These are phyloP conservation scores for Yoshiicerus persimilis DNA, from an alignment of 1,140 invertebrate genomes.

Conservation along the genomic window DNA sequence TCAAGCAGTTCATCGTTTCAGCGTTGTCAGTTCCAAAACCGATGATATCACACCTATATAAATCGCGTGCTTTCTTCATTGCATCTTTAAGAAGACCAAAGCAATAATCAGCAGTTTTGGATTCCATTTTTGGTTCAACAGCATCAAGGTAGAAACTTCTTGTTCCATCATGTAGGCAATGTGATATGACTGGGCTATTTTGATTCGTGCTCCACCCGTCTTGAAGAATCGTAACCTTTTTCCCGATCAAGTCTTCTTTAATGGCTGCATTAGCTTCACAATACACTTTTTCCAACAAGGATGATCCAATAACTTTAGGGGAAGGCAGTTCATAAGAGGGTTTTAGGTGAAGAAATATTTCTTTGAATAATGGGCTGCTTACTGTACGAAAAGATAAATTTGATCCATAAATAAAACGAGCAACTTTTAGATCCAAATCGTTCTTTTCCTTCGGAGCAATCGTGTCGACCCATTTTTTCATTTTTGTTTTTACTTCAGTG, in stretches of 20 bases:
- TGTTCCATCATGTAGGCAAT: background rate
- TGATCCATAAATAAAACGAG: no score
- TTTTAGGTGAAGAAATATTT: no score
- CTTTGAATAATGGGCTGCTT: no score
- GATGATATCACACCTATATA: background rate
- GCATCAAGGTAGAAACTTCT: background rate
- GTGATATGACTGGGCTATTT: background rate
- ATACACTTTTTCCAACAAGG: background rate
- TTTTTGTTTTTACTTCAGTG: no score
- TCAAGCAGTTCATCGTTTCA: background rate
- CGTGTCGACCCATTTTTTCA: no score
- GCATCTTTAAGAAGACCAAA: background rate
- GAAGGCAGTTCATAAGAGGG: no score
- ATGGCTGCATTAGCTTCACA: background rate
- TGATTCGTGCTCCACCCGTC: constrained; percentile 1
- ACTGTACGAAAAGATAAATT: no score
- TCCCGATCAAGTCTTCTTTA: background rate
- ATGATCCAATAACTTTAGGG: background rate
- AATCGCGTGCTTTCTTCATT: background rate
- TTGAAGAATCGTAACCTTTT: background rate
- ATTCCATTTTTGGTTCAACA: background rate
- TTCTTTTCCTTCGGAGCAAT: no score
- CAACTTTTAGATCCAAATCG: no score
- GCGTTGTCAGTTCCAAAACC: constrained; percentile 12
- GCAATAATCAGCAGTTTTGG: background rate